Evolutionary conservation across 2,797 vertebrate species (phyloP).

Genomic region (Heteromormyrus szaboi): DNA sequence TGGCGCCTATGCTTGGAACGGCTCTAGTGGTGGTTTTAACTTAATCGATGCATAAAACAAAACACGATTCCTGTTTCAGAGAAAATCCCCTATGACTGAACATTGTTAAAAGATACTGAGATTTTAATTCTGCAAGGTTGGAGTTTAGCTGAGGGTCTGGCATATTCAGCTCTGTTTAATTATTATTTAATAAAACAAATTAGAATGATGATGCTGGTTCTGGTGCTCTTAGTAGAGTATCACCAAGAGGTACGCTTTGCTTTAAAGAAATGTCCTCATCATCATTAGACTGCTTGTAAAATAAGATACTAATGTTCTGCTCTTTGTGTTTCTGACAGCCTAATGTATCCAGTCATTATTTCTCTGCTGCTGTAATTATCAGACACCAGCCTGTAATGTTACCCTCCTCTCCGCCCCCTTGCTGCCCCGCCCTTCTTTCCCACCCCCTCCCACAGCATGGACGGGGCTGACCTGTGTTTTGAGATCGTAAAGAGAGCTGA

Average conservation of each 20-base stretch:
- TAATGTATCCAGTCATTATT: not conserved
- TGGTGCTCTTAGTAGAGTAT: not conserved
- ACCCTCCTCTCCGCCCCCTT: not conserved
- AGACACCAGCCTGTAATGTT: not conserved
- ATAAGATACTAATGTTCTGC: not conserved
- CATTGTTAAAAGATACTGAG: not conserved
- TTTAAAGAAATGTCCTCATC: not conserved
- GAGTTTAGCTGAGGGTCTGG: not conserved
- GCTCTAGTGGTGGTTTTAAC: not conserved
- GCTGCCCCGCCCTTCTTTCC: not conserved
- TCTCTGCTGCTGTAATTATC: not conserved
- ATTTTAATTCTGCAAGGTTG: not conserved
- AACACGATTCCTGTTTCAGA: not conserved
- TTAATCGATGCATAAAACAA: not conserved
- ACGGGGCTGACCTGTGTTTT: conserved; percentile 95
- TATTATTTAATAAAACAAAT: not conserved
- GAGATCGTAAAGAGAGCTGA: conserved; percentile 98
- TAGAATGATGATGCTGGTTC: not conserved
- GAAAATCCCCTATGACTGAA: not conserved
- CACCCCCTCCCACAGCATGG: conserved; percentile 71
- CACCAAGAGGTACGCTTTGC: not conserved
- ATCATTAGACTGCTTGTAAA: not conserved
- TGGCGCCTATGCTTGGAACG: not conserved
- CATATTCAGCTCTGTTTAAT: not conserved
- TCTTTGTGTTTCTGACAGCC: not conserved